Evolutionary conservation across 1,140 invertebrate genomes (phyloP).

Genomic region (Trinorchestia longiramus): DNA sequence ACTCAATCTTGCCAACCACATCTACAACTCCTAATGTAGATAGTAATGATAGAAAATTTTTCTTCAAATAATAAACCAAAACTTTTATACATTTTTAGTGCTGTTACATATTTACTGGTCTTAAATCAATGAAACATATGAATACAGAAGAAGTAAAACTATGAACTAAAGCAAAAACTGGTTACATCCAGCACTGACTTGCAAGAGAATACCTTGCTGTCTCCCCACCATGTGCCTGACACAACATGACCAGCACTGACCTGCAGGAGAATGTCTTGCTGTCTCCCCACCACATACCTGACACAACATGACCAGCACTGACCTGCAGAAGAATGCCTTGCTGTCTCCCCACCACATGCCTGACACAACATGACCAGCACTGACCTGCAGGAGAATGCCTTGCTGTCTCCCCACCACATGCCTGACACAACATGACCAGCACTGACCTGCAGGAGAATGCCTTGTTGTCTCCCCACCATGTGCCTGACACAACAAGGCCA

Average conservation of each 20-base stretch:
- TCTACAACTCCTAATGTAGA: neutral
- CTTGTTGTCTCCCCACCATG: neutral
- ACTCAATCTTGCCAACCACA: neutral
- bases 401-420: neutral
- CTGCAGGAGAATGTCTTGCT: neutral
- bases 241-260: neutral
- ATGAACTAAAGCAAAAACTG: neutral
- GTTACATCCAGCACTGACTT: neutral
- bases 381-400: neutral
- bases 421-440: neutral
- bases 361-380: neutral
- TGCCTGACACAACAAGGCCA: neutral
- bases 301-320: neutral
- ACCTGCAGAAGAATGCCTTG: neutral
- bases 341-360: conserved; percentile 7
- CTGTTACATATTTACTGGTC: neutral
- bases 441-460: neutral
- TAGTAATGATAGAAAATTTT: neutral
- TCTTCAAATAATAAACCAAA: neutral
- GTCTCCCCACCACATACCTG: conserved; percentile 4
- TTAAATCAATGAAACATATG: neutral
- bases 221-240: neutral
- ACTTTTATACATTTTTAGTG: neutral
- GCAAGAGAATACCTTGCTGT: neutral
- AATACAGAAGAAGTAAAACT: neutral